Percentiles rank a stretch among this genome's conserved stretches.
These are phyloP conservation scores for Hipposideros armiger DNA, from an alignment of 2,113 vertebrate species.

Conservation along the genomic window DNA sequence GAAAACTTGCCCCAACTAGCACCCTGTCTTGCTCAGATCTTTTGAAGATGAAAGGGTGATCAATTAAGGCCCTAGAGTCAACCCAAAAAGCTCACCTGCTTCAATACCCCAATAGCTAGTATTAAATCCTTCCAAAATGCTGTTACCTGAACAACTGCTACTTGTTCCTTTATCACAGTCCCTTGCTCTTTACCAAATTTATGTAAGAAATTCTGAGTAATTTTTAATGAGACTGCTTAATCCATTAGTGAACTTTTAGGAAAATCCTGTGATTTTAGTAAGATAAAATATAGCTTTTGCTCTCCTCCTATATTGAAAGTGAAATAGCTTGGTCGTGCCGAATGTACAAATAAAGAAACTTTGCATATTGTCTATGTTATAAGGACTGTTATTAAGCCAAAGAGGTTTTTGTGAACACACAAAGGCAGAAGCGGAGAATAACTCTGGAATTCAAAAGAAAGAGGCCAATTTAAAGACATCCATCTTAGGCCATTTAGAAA, in stretches of 20 bases:
- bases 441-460: not conserved
- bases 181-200: not conserved
- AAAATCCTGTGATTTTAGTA: not conserved
- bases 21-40: not conserved
- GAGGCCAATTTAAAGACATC: not conserved
- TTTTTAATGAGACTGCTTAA: slow-evolving; percentile 14
- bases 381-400: not conserved
- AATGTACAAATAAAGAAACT: not conserved
- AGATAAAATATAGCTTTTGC: not conserved
- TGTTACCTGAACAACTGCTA: not conserved
- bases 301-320: not conserved
- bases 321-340: not conserved
- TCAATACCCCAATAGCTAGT: not conserved
- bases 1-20: not conserved
- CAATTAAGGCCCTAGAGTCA: not conserved
- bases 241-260: not conserved
- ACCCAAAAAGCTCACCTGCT: not conserved
- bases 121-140: not conserved
- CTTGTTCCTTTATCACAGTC: not conserved
- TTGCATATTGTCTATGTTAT: not conserved
- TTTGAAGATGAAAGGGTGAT: not conserved
- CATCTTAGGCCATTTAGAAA: not conserved
- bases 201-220: not conserved
- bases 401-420: not conserved
- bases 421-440: not conserved